These are phyloP conservation scores for Leptinotarsa tumamoca DNA, from an alignment of 2,888 invertebrate species.

Conservation along the genomic window DNA sequence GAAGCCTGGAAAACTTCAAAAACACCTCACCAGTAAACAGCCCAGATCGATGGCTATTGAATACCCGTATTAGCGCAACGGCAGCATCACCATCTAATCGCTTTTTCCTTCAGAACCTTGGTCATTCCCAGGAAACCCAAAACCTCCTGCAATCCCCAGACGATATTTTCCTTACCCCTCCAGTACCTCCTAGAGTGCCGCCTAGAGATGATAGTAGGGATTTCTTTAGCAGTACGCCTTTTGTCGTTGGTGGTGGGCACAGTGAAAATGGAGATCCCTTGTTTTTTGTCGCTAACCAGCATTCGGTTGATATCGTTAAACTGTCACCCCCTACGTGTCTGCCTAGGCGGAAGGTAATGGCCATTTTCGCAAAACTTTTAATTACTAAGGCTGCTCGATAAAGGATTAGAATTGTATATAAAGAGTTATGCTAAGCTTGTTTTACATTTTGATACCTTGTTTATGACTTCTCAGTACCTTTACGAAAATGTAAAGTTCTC, in stretches of 20 bases:
- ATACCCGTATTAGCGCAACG: slow-evolving; percentile 52
- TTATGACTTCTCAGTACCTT: too few species aligned
- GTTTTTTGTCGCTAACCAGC: slow-evolving; percentile 65
- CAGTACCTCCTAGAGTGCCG: slow-evolving; percentile 62
- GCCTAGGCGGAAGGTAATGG: slow-evolving; percentile 63
- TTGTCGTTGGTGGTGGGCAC: slow-evolving; percentile 66
- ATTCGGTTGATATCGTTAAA: slow-evolving; percentile 66
- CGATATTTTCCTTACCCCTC: slow-evolving; percentile 62
- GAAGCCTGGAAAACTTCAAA: slow-evolving; percentile 73
- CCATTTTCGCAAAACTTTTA: neutral
- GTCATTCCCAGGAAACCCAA: slow-evolving; percentile 59
- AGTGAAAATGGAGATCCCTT: slow-evolving; percentile 66
- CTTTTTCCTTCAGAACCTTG: slow-evolving; percentile 48
- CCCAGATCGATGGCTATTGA: slow-evolving; percentile 61
- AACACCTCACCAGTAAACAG: slow-evolving; percentile 58
- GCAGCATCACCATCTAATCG: slow-evolving; percentile 58
- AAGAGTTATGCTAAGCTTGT: too few species aligned
- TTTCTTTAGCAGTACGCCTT: slow-evolving; percentile 63
- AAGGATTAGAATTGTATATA: too few species aligned
- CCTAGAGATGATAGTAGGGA: slow-evolving; percentile 62
- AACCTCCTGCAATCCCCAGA: slow-evolving; percentile 64
- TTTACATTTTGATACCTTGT: too few species aligned
- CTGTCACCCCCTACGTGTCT: slow-evolving; percentile 65
- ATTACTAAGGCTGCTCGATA: neutral
- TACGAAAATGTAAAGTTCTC: too few species aligned